Conservation (phyloP, 2,888 invertebrate species). For the Plebejus anna region DNA sequence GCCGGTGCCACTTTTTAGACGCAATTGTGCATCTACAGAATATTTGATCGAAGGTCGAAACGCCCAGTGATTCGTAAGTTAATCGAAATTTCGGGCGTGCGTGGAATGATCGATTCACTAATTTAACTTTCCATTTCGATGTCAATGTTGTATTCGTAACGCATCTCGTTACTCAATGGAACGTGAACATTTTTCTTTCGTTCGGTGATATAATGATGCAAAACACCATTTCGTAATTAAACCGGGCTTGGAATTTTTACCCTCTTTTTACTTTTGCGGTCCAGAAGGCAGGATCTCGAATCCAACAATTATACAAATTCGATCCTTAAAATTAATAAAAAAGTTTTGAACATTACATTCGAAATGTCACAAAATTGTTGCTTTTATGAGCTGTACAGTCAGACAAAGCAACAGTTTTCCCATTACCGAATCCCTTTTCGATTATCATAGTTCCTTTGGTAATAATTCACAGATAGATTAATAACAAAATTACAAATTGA, state of each 20-base stretch:
- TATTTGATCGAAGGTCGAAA: too few species aligned
- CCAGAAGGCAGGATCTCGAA: not conserved
- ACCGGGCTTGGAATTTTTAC: not conserved
- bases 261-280: not conserved
- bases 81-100: slow-evolving; percentile 37
- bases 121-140: slow-evolving; percentile 64
- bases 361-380: too few species aligned
- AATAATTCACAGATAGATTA: not conserved
- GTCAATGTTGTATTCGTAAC: slow-evolving; percentile 49
- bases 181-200: slow-evolving; percentile 39
- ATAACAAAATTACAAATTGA: not conserved
- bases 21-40: too few species aligned
- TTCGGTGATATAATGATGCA: not conserved
- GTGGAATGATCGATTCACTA: slow-evolving; percentile 51
- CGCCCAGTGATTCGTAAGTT: not conserved
- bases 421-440: too few species aligned
- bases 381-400: too few species aligned
- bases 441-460: too few species aligned
- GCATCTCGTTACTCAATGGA: slow-evolving; percentile 48
- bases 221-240: slow-evolving; percentile 5
- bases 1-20: too few species aligned
- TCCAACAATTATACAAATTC: not conserved
- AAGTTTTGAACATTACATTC: too few species aligned
- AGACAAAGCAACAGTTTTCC: too few species aligned
- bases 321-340: too few species aligned